phyloP scores from a whole-genome alignment of 2,797 vertebrate species.

The Lithobates pipiens region DNA sequence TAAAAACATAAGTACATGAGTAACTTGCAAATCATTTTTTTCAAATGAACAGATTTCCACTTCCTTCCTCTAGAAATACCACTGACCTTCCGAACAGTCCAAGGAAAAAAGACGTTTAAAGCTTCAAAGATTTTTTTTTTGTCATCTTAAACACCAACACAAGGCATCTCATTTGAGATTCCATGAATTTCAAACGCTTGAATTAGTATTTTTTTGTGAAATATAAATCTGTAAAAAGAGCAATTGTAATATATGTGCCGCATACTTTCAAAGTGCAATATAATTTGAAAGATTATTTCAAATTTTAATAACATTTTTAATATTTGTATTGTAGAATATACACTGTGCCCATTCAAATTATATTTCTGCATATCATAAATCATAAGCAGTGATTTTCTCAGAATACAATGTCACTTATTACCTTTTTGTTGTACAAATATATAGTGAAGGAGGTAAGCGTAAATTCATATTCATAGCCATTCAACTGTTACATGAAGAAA shows the following conservation, averaged over 20 bases:
- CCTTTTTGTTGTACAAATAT: slow-evolving; percentile 6
- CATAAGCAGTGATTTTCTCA: background rate
- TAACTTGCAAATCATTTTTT: background rate
- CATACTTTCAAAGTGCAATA: background rate
- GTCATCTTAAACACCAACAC: background rate
- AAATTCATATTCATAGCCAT: background rate
- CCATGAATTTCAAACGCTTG: background rate
- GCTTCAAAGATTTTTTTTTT: background rate
- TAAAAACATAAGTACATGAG: background rate
- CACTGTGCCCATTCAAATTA: background rate
- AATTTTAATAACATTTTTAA: slow-evolving; percentile 8
- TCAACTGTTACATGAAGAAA: slow-evolving; percentile 15
- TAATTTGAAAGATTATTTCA: slow-evolving; percentile 2
- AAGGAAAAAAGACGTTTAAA: background rate
- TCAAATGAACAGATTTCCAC: background rate
- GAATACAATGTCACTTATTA: slow-evolving; percentile 13
- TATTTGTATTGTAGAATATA: background rate
- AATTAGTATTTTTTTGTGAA: background rate
- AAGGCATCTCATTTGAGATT: background rate
- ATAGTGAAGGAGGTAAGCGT: background rate
- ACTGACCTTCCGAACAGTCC: background rate
- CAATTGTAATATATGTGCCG: background rate
- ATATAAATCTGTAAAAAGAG: background rate
- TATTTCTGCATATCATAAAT: background rate
- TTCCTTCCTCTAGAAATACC: background rate